phyloP scores from a whole-genome alignment of 2,797 vertebrate genomes.

The Kryptolebias ocellatus region DNA sequence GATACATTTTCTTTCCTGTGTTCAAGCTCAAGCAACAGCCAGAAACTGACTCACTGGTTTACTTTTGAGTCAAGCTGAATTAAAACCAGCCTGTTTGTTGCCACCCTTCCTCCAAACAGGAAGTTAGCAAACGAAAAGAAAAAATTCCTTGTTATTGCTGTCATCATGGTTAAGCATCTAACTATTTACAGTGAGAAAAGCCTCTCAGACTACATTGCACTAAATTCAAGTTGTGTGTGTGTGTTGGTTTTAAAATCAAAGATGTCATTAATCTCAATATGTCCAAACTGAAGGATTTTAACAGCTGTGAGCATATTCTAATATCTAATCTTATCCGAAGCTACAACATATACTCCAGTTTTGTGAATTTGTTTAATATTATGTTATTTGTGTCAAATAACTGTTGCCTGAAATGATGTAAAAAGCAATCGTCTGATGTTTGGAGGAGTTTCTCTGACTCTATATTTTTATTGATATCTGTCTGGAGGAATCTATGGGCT shows the following conservation, averaged over 20 bases:
- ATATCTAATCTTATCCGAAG: neutral
- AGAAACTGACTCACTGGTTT: neutral
- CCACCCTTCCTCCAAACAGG: neutral
- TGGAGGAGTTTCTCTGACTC: neutral
- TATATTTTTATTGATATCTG: constrained; percentile 32
- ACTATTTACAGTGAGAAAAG: neutral
- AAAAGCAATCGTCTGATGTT: neutral
- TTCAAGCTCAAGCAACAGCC: neutral
- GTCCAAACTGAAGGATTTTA: neutral
- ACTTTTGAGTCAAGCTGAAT: neutral
- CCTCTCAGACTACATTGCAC: neutral
- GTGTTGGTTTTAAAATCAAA: no score
- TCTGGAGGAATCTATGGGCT: constrained; percentile 15
- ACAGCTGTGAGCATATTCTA: neutral
- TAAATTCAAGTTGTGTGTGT: no score
- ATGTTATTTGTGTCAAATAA: neutral
- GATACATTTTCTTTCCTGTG: constrained; percentile 5
- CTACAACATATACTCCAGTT: no score
- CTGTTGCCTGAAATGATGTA: neutral
- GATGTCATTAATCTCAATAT: constrained; percentile 8
- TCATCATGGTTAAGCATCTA: neutral
- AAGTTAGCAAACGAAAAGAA: neutral
- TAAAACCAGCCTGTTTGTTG: neutral
- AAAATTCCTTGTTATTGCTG: neutral
- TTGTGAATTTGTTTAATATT: neutral